Evolutionary conservation across 2,797 vertebrate genomes (phyloP).

Genomic region (Tamandua tetradactyla): DNA sequence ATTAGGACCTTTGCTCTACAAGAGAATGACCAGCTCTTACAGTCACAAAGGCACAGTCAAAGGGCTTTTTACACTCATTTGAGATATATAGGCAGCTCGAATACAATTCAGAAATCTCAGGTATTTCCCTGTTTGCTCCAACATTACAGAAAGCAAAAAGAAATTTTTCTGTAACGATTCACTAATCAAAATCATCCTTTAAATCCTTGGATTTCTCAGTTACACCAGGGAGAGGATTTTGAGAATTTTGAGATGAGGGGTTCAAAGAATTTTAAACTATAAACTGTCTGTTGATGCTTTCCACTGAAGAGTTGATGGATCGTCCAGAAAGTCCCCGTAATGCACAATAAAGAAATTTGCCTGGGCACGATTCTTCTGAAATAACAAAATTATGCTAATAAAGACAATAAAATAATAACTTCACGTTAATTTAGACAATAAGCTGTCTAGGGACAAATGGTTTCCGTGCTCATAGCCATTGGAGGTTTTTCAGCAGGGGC

Average conservation of each 20-base stretch:
- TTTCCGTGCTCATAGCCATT: neutral
- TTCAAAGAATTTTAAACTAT: neutral
- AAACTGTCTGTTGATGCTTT: neutral
- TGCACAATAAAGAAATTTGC: neutral
- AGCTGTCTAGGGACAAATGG: neutral
- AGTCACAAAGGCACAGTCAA: too few species aligned
- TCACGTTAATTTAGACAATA: neutral
- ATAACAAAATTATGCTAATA: neutral
- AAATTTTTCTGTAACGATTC: too few species aligned
- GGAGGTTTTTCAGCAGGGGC: neutral
- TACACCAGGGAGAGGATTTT: neutral
- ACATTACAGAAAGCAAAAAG: too few species aligned
- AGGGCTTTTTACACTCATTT: too few species aligned
- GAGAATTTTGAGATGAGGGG: too few species aligned
- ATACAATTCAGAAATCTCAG: too few species aligned
- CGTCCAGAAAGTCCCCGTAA: neutral
- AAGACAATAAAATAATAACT: neutral
- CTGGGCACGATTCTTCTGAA: neutral
- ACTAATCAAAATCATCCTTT: too few species aligned
- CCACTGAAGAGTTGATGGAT: neutral
- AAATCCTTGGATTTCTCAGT: too few species aligned
- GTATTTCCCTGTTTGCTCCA: too few species aligned
- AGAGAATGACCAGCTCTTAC: too few species aligned
- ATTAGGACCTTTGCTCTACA: too few species aligned
- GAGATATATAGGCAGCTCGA: too few species aligned